These are phyloP conservation scores for Mesorhabditis sp. DNA, from an alignment of 2,888 invertebrate genomes.

Conservation along the genomic window DNA sequence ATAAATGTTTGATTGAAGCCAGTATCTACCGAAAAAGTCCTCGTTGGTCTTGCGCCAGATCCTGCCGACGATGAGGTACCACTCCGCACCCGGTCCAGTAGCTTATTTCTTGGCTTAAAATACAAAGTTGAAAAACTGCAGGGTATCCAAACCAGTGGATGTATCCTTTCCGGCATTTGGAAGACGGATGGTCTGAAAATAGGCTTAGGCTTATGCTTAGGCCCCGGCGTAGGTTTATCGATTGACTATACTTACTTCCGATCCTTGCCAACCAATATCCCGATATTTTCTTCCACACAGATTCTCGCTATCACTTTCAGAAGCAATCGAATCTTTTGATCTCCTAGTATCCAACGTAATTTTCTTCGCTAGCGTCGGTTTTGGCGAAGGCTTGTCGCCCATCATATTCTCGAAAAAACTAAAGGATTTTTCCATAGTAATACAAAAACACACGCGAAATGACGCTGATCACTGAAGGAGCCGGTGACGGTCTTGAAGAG, in stretches of 20 bases:
- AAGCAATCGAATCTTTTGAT: neutral
- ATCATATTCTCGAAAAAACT: too few relatives aligned
- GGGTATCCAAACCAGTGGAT: neutral
- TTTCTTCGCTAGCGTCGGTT: too few relatives aligned
- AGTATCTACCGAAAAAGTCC: neutral
- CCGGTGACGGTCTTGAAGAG: slow-evolving; percentile 44
- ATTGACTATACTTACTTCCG: neutral
- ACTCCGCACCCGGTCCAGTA: slow-evolving; percentile 2
- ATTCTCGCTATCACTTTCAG: neutral
- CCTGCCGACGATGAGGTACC: neutral
- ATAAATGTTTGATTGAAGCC: neutral
- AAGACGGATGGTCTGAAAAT: neutral
- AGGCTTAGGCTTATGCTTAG: neutral
- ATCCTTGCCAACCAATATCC: neutral
- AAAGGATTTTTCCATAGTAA: neutral
- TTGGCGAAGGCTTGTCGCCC: too few relatives aligned
- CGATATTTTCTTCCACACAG: slow-evolving; percentile 1
- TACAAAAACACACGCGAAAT: neutral
- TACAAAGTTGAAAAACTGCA: neutral
- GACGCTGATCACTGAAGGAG: slow-evolving; percentile 25
- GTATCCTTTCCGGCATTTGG: neutral
- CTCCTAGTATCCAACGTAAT: too few relatives aligned
- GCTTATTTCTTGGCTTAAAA: slow-evolving; percentile 1
- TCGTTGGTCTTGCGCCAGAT: neutral
- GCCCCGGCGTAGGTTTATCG: neutral